Evolutionary conservation across 2,797 vertebrate genomes (phyloP).

Genomic region (Choloepus didactylus): DNA sequence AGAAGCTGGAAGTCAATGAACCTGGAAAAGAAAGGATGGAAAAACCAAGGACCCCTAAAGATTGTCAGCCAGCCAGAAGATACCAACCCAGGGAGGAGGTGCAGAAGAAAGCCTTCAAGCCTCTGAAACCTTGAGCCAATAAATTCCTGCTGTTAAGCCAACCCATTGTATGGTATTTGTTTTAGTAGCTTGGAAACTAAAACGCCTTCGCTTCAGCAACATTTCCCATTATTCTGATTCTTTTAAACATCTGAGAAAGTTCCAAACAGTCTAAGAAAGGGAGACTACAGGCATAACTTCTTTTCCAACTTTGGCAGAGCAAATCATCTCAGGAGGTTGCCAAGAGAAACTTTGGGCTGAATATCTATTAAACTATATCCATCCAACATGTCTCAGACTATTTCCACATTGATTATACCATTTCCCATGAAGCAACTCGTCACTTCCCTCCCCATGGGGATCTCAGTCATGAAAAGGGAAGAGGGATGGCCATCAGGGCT

Average conservation of each 20-base stretch:
- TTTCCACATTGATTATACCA: conserved; percentile 38
- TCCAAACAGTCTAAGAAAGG: conserved; percentile 22
- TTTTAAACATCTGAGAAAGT: background rate
- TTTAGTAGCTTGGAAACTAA: too few species aligned
- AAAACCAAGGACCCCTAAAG: too few species aligned
- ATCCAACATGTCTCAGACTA: background rate
- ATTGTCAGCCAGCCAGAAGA: too few species aligned
- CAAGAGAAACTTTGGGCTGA: background rate
- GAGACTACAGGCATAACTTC: conserved; percentile 12
- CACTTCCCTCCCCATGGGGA: background rate
- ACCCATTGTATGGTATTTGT: too few species aligned
- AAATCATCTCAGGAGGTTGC: background rate
- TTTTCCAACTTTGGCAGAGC: conserved; percentile 27
- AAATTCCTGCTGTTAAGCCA: too few species aligned
- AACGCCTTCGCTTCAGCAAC: background rate
- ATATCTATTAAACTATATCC: conserved; percentile 27
- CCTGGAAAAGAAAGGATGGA: too few species aligned
- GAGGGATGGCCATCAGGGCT: background rate
- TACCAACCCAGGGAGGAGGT: too few species aligned
- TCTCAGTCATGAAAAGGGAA: background rate
- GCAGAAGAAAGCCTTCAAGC: too few species aligned
- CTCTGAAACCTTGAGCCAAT: too few species aligned
- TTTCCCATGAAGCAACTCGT: background rate
- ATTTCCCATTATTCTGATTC: background rate
- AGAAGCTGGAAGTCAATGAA: too few species aligned